phyloP scores from a whole-genome alignment of 1,140 invertebrate genomes.

The Maniola jurtina region DNA sequence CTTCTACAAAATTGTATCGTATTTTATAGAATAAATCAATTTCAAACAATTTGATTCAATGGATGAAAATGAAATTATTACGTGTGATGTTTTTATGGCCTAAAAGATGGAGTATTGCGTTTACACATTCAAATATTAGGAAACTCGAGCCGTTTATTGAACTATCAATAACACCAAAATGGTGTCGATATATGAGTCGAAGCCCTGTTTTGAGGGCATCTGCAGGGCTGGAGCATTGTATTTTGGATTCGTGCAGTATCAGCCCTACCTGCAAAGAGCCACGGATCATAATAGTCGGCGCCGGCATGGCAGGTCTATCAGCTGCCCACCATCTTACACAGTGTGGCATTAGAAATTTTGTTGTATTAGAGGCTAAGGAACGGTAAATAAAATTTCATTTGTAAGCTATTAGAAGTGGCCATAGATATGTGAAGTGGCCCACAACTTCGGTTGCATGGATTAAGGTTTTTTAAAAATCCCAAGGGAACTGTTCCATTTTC shows the following conservation, averaged over 20 bases:
- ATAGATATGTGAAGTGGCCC: too few species aligned
- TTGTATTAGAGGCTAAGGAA: conserved; percentile 86
- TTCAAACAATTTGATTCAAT: conserved; percentile 18
- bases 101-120: conserved; percentile 23
- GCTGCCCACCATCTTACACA: conserved; percentile 84
- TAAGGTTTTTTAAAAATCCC: too few species aligned
- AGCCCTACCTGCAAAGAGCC: conserved; percentile 81
- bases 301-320: conserved; percentile 87
- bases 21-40: conserved; percentile 10
- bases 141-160: conserved; percentile 16
- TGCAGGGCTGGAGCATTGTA: conserved; percentile 52
- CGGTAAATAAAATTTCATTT: conserved; percentile 67
- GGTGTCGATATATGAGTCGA: conserved; percentile 38
- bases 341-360: conserved; percentile 84
- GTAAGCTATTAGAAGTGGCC: background rate
- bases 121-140: conserved; percentile 30
- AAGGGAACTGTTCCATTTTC: too few species aligned
- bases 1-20: conserved; percentile 22
- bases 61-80: conserved; percentile 59
- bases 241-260: conserved; percentile 70
- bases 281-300: conserved; percentile 86
- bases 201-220: conserved; percentile 40
- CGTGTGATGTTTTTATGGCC: conserved; percentile 45
- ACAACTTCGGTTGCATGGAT: too few species aligned
- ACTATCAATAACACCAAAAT: conserved; percentile 26